Base-by-base conservation (phyloP, 1,140 invertebrate genomes). In the Bombus soroeensis region DNA sequence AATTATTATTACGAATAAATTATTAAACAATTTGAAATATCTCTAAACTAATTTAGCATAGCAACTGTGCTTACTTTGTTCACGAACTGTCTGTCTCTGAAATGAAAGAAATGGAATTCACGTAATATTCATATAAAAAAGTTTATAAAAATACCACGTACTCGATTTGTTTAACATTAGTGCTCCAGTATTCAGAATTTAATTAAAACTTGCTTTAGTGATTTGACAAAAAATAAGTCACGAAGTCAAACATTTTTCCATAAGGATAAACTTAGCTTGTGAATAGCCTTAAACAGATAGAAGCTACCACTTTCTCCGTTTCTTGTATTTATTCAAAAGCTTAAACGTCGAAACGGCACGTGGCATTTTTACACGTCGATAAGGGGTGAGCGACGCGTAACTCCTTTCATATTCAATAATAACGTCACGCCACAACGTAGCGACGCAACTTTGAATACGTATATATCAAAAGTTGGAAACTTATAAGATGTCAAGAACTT, bases 401-500 rank as follows among this genome's bases (percentile, higher is more conserved):
- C 81, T 80, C 75, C 71, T 82, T 83, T 85, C 82, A 80, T 90
- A 90, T 90, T 90, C 88, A 90, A 90, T 90, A 90, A 90, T 77
- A 90, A 90, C 77, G 83, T 90, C 89, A 90, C 77, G 71, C 76
- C 71, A 66, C 57, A 79, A 80, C 81, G 41, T 57, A 72, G 86
- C 66, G 76, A 81, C 73, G 88, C 86, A 90, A 93, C 85, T 93
- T 92, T 88, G 89, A 90, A 92, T 92, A 90, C 89, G 88, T 86
- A 91, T 91, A 92, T 93, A 93, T 92, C 91, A 88, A 91, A 93
- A 93, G 91, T 93, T 92, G 28, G 76, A 76, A 83, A 92, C 92
- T 88, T 92, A 92, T 92, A 93, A 92, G 92, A 92, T 91, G 91
- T 93, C 92, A 92, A 83, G 83, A 92, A 93, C 87, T 93, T 93